These are phyloP conservation scores for Semnopithecus entellus DNA, from an alignment of 2,113 vertebrate species.

Conservation along the genomic window DNA sequence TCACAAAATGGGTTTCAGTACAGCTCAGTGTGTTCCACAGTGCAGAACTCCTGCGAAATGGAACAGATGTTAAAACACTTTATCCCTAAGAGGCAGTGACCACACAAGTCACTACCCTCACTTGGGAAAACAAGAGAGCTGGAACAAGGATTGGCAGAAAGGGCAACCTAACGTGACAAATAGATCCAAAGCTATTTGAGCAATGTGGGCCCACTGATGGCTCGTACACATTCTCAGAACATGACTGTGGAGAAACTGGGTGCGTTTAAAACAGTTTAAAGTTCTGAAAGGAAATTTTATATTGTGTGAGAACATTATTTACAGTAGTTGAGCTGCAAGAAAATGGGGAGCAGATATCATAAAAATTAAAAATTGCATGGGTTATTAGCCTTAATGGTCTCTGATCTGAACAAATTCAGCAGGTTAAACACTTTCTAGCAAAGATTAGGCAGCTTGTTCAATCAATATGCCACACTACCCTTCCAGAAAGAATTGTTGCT, in stretches of 20 bases:
- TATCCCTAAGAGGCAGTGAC: neutral
- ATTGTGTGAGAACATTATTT: constrained; percentile 14
- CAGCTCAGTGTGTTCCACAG: neutral
- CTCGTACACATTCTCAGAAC: neutral
- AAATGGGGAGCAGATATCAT: neutral
- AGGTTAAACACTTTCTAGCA: neutral
- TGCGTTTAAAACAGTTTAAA: neutral
- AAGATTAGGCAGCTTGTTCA: neutral
- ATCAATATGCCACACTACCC: neutral
- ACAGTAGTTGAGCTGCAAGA: neutral
- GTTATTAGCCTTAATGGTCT: neutral
- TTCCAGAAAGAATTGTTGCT: neutral
- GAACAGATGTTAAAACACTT: neutral
- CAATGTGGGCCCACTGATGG: neutral
- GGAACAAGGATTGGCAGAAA: neutral
- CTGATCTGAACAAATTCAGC: neutral
- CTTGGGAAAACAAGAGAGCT: neutral
- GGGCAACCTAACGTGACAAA: neutral
- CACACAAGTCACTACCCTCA: neutral
- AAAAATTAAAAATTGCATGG: neutral
- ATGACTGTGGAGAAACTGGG: neutral
- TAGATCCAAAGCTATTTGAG: neutral
- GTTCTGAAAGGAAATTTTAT: neutral
- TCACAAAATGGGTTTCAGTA: neutral
- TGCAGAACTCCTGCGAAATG: neutral